Base-by-base conservation (phyloP, 2,797 vertebrate genomes). In the Rhadinocentrus ornatus region DNA sequence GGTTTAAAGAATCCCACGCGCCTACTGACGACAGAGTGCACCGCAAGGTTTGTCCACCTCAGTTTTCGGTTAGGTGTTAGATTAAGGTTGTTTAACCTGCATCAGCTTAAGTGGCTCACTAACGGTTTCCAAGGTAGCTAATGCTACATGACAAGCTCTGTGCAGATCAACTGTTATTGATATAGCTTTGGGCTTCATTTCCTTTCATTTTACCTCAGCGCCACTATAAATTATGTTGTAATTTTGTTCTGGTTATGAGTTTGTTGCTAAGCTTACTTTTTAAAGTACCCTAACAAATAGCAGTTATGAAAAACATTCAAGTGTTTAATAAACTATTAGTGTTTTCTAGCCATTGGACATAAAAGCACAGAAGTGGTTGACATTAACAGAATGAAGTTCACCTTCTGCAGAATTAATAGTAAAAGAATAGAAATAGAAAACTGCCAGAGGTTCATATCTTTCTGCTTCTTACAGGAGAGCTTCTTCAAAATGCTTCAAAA, bases 41-140 rank as follows among this genome's bases (percentile, higher is more conserved):
- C 7, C 31, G 54, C 1, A 71, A 79, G 84, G 89, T 91, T 18
- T 62, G 85, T 80, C 12, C 10, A 2, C 15, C 6, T 1, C 2
- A 5, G 8, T 26, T 57, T 18, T 0, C 4, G 7, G 0, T 2
- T 2, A 8, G 0, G 9, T 4, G 3, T 2, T 9, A 34, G 13
- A 11, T 31, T 9, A 1, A 0, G 8, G 8, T 18, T 61, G 12
- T 48, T 78, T 64, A 5, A 63, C 50, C 6, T 3, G 0, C 24
- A 12, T 58, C 60, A 55, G 29, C 48, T 46, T 20, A 10, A 67
- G 31, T 37, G 16, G 46, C 32, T 52, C 12, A 26, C 3, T 65
- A 53, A 69, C 48, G 50, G 62, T 63, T 22, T 31, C 6, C 12
- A 0, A 7, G 20, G 26, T 22, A 75, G 66, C 80, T 55, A 66